Conservation (phyloP, 2,113 vertebrate species). For the Cricetomys ansorgei region DNA sequence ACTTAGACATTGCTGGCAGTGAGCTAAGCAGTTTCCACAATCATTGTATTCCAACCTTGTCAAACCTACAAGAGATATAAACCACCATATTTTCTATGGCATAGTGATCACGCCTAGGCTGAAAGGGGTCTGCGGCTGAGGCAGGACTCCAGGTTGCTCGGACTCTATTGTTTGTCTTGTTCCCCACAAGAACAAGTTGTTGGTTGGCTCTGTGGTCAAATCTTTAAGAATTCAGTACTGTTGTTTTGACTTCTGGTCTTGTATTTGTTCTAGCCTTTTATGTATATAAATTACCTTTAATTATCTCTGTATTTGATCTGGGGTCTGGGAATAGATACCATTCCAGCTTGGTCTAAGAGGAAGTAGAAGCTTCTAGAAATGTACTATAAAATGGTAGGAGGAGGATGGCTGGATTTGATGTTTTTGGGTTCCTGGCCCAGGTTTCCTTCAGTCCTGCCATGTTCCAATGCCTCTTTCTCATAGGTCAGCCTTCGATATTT, state of each 20-base stretch:
- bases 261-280: background rate
- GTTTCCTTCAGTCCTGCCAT: background rate
- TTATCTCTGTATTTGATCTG: background rate
- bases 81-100: too few species aligned
- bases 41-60: background rate
- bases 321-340: background rate
- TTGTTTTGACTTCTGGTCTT: background rate
- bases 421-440: background rate
- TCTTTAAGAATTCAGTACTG: background rate
- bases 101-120: background rate
- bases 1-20: background rate
- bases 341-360: background rate
- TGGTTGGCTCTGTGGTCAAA: background rate
- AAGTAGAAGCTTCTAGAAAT: background rate
- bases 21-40: background rate
- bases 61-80: background rate
- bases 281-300: slow-evolving; percentile 13
- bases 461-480: background rate
- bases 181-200: background rate
- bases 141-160: background rate
- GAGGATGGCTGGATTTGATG: background rate
- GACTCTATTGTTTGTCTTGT: background rate
- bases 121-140: background rate
- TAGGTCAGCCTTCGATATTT: background rate
- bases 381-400: background rate